Conservation (phyloP, 2,113 vertebrate species). For the Maccullochella peelii region DNA sequence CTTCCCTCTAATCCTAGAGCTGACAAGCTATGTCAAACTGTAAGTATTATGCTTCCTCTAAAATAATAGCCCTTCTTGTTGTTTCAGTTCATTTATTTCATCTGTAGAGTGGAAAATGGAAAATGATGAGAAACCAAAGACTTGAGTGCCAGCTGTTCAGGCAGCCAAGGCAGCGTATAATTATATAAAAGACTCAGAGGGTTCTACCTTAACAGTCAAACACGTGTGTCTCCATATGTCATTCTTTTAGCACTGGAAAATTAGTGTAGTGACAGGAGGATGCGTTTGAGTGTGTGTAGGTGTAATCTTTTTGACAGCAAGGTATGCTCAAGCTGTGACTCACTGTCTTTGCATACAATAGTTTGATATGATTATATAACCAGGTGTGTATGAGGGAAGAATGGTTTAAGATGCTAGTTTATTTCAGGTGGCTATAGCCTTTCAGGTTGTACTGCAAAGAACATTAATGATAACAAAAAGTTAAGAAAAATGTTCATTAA, state of each 20-base stretch:
- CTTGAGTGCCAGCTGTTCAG: slow-evolving; percentile 37
- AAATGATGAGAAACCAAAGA: slow-evolving; percentile 2
- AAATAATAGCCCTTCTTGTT: slow-evolving; percentile 23
- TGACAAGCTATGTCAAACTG: neutral
- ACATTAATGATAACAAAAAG: neutral
- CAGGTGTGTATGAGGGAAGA: slow-evolving; percentile 39
- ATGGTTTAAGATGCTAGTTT: neutral
- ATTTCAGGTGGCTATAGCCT: neutral
- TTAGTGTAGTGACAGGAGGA: slow-evolving; percentile 47
- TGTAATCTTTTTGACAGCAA: slow-evolving; percentile 64
- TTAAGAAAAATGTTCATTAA: neutral
- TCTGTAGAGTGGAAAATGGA: slow-evolving; percentile 31
- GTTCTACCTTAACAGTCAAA: slow-evolving; percentile 45
- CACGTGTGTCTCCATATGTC: slow-evolving; percentile 55
- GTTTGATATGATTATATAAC: slow-evolving; percentile 45
- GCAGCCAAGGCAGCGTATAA: slow-evolving; percentile 20
- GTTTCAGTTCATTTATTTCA: slow-evolving; percentile 39
- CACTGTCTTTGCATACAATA: slow-evolving; percentile 50
- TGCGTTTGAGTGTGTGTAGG: slow-evolving; percentile 45
- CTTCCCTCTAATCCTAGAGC: slow-evolving; percentile 17
- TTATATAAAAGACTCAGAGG: slow-evolving; percentile 36
- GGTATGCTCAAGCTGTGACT: slow-evolving; percentile 37
- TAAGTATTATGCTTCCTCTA: slow-evolving; percentile 8
- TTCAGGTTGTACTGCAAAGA: neutral
- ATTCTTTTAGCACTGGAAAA: slow-evolving; percentile 38